These are phyloP conservation scores for Monochamus alternatus DNA, from an alignment of 2,888 invertebrate genomes.

Conservation along the genomic window DNA sequence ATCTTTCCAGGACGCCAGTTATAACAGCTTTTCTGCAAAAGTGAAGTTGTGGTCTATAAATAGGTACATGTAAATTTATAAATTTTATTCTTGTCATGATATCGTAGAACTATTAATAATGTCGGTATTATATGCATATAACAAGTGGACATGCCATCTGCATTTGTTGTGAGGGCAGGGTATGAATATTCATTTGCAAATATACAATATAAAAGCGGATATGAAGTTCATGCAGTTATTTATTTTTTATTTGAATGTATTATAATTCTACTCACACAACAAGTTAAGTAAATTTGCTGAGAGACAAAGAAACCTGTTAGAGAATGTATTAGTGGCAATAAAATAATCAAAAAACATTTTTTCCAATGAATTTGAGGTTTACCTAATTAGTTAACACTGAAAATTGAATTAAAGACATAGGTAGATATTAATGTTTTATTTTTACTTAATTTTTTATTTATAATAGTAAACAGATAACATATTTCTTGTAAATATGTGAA, in stretches of 20 bases:
- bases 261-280: constrained; percentile 18
- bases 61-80: constrained; percentile 50
- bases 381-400: too few relatives aligned
- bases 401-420: too few relatives aligned
- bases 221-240: constrained; percentile 19
- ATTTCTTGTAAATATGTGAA: too few relatives aligned
- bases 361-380: too few relatives aligned
- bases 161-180: constrained; percentile 58
- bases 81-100: constrained; percentile 59
- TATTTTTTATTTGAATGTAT: constrained; percentile 28
- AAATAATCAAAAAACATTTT: neutral
- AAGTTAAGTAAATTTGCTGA: neutral
- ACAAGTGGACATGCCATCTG: constrained; percentile 62
- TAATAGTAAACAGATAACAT: too few relatives aligned
- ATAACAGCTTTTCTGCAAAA: too few relatives aligned
- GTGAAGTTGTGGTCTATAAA: too few relatives aligned
- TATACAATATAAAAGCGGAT: constrained; percentile 19
- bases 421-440: too few relatives aligned
- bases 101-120: constrained; percentile 59
- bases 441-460: too few relatives aligned
- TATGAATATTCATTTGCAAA: constrained; percentile 58
- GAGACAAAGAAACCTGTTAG: neutral
- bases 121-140: constrained; percentile 59
- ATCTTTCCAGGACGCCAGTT: too few relatives aligned
- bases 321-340: neutral